phyloP scores from a whole-genome alignment of 92 coral and sea anemone genomes.

The Epizoanthus illoricatus region DNA sequence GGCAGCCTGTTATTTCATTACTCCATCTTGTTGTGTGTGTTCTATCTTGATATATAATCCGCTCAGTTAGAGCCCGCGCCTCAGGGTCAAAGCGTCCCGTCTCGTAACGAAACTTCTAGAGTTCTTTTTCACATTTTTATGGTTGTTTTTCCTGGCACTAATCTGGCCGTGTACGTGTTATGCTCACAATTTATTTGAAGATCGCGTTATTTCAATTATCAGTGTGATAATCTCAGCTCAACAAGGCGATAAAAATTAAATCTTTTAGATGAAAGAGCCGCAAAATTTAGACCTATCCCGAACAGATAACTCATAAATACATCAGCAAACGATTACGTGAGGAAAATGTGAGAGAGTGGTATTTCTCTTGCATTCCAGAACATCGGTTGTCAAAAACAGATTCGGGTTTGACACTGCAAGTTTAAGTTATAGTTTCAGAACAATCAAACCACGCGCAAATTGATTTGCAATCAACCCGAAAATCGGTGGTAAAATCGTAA shows the following conservation, averaged over 20 bases:
- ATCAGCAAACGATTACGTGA: slow-evolving; percentile 19
- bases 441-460: slow-evolving; percentile 19
- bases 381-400: slow-evolving; percentile 21
- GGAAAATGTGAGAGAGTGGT: background rate
- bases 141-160: slow-evolving; percentile 4
- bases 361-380: slow-evolving; percentile 25
- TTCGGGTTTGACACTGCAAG: background rate
- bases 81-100: slow-evolving; percentile 28
- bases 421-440: too few species aligned
- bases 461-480: slow-evolving; percentile 23
- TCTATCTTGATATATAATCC: slow-evolving; percentile 9
- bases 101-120: slow-evolving; percentile 19
- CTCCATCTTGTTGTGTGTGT: background rate
- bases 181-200: background rate
- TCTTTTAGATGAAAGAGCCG: background rate
- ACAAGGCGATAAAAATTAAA: background rate
- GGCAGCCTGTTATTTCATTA: too few species aligned
- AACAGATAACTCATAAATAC: background rate
- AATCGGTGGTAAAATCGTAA: slow-evolving; percentile 25
- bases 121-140: background rate
- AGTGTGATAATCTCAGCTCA: background rate
- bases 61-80: slow-evolving; percentile 28
- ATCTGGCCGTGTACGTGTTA: slow-evolving; percentile 33
- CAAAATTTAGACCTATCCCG: background rate
- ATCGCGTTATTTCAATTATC: too few species aligned